phyloP scores from a whole-genome alignment of 1,140 invertebrate genomes.

The Metaphire vulgaris region DNA sequence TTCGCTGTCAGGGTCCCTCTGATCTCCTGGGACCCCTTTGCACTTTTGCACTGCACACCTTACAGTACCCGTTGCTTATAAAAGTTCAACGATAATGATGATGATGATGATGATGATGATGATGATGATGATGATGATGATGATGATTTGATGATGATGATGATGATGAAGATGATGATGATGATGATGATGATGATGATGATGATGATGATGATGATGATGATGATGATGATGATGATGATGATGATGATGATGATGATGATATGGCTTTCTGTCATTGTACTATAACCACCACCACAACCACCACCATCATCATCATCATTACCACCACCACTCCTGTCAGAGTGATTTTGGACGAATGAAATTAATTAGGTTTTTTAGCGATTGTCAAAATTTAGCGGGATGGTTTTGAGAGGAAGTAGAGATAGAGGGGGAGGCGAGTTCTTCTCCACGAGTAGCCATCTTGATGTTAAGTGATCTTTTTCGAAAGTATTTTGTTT shows the following conservation, averaged over 20 bases:
- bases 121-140: background rate
- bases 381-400: background rate
- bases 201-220: conserved; percentile 2
- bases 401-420: background rate
- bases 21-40: background rate
- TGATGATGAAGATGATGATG: background rate
- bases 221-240: conserved; percentile 2
- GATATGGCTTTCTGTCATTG: background rate
- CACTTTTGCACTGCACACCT: too few relatives aligned
- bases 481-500: too few relatives aligned
- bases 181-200: conserved; percentile 3
- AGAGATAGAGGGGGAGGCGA: too few relatives aligned
- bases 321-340: background rate
- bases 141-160: conserved; percentile 2
- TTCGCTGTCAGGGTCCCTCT: background rate
- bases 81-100: background rate
- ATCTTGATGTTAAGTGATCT: too few relatives aligned
- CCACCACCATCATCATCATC: background rate
- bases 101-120: background rate
- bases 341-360: background rate
- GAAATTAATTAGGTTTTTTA: background rate
- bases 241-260: conserved; percentile 3
- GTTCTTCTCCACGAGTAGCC: background rate
- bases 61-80: background rate
- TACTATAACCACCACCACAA: background rate